Percentiles rank a stretch among this genome's conserved stretches.
Evolutionary conservation across 2,797 vertebrate species (phyloP).

Genomic region (Propithecus perrieri): DNA sequence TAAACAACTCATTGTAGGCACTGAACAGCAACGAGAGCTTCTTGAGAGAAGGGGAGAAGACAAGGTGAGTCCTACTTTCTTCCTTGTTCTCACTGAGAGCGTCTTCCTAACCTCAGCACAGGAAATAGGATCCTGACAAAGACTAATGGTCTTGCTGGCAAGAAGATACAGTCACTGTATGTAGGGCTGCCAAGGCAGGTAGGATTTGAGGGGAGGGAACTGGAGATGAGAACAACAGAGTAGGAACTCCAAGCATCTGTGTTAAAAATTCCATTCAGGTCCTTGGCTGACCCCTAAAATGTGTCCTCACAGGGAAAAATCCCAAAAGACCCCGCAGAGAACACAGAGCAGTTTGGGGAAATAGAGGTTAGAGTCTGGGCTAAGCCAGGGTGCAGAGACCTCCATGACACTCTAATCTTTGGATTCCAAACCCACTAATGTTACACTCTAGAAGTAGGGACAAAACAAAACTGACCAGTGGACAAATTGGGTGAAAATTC

Average conservation of each 20-base stretch:
- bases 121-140: background rate
- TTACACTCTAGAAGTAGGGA: background rate
- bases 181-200: background rate
- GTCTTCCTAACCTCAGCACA: background rate
- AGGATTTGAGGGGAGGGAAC: background rate
- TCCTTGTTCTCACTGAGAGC: background rate
- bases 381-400: background rate
- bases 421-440: background rate
- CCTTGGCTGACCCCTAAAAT: background rate
- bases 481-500: background rate
- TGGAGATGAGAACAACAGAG: background rate
- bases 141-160: background rate
- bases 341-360: background rate
- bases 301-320: background rate
- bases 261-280: background rate
- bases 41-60: background rate
- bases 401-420: background rate
- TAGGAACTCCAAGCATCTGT: background rate
- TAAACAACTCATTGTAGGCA: background rate
- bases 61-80: background rate
- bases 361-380: background rate
- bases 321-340: background rate
- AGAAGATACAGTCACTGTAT: background rate
- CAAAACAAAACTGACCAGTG: background rate
- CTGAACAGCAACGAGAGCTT: background rate